Base-by-base conservation (phyloP, 2,888 invertebrate species). In the Hydrotaea diabolus region DNA sequence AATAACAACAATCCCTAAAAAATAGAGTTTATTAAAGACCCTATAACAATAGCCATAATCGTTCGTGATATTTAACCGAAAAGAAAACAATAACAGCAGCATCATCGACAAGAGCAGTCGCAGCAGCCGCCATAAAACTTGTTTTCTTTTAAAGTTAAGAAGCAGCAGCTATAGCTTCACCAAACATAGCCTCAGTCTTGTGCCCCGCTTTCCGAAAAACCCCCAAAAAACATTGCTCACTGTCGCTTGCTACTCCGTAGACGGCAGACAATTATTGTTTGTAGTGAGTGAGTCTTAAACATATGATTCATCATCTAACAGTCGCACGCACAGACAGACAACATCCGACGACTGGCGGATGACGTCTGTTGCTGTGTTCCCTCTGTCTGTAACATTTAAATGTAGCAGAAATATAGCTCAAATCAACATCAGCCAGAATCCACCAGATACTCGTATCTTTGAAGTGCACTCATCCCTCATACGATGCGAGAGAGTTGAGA, bases 11-110 rank as follows among this genome's bases (percentile, higher is more conserved):
- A n/a, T n/a, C n/a, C n/a, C n/a, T n/a, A n/a, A n/a, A n/a, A 36
- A 36, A 39, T 2, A 80, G 66, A 84, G 23, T 49, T 73, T 55
- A 73, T 73, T 55, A 55, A n/a, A 76, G 49, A 73, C 76, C 76
- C 79, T 76, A 57, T 49, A 79, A 26, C 64, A 64, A 49, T 49
- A 43, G 57, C 64, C 55, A 81, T 66, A 23, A 74, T 79, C 59
- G 43, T 79, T 85, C 81, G 59, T 85, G 85, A 82, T 85, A 82
- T 80, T 82, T 74, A 77, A 59, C 55, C 59, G 74, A 77, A 84
- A 76, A 76, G 7, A 8, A 17, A 57, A 46, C 55, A 57, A 66
- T 11, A 39, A 73, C 43, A 74, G 39, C 39, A 74, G 43, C 73
- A 23, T 46, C 23, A 73, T 55, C 49, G 55, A 73, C 55, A 39